Evolutionary conservation across 2,888 invertebrate genomes (phyloP), one percentile per base, ranked within the genome.

Genomic region (Hanleya hanleyi): DNA sequence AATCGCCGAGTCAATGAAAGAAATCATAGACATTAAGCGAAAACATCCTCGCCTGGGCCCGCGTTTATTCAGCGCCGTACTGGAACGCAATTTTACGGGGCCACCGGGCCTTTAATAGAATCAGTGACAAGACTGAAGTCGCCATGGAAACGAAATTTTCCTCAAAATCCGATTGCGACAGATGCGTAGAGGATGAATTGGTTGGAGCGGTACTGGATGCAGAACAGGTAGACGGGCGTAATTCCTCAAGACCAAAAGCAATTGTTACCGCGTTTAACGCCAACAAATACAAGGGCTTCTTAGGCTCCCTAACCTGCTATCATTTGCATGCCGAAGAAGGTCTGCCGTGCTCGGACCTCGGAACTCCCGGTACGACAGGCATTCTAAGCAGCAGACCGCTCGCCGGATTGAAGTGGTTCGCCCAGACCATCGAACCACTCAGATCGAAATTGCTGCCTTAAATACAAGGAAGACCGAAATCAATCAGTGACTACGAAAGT

Each of bases 141-240:
- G 47, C 73, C 71, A 38, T 57, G 70, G 76, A 49, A 76, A 76
- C 76, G 50, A 50, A 67, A 62, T 69, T 69, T 67, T 70, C 68
- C 51, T 62, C 67, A 38, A 74, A 76, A 76, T 76, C 57, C 71
- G 68, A 76, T 76, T 74, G 74, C 70, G 71, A 69, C 71, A 67
- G 71, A 66, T 67, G 69, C 69, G 69, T 69, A 74, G 62, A 67
- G 67, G 71, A 71, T 72, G 32, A 29, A 57, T 29, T 57, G 22
- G 29, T 15, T 15, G 29, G 57, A 18, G 7, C 15, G 29, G 57
- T 29, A 29, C 12, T 57, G 57, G 29, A 57, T 57, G 32, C 29
- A 32, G 57, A 29, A 26, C 57, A 57, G 22, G 57, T 57, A 57
- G 57, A 22, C 22, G 26, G 12, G 26, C 22, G 29, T 57, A 57